Conservation (phyloP, 2,113 vertebrate genomes). For the Dasypus novemcinctus region DNA sequence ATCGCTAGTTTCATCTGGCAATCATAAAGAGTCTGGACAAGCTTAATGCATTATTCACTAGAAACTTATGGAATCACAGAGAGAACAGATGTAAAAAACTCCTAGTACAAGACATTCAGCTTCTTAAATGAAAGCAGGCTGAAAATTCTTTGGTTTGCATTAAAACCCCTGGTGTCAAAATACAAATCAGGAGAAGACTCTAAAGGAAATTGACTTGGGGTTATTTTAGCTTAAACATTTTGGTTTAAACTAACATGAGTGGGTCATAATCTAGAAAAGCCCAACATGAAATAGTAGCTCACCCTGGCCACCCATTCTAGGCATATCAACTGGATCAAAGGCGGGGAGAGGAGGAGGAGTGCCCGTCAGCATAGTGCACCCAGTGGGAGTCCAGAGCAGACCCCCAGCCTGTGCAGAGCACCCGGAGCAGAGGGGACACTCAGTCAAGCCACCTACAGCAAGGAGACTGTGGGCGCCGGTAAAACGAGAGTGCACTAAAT, state of each 20-base stretch:
- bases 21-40: constrained; percentile 50
- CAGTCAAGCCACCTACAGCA: too few species aligned
- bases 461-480: too few species aligned
- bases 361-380: fast-evolving
- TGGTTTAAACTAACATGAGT: constrained; percentile 31
- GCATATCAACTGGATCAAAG: background rate
- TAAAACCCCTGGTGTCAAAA: constrained; percentile 41
- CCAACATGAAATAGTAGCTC: background rate
- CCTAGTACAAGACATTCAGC: constrained; percentile 45
- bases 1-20: constrained; percentile 7
- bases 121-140: constrained; percentile 16
- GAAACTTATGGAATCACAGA: constrained; percentile 56
- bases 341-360: background rate
- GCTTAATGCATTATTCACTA: constrained; percentile 72
- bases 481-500: too few species aligned
- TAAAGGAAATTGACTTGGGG: constrained; percentile 51
- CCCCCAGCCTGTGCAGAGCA: background rate
- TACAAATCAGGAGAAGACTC: constrained; percentile 48
- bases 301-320: background rate
- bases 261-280: background rate
- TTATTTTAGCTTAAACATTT: background rate
- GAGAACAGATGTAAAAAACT: constrained; percentile 62
- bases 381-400: background rate
- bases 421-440: background rate
- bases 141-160: background rate